Base-by-base conservation (phyloP, 2,888 invertebrate species). In the Mesochorus sp. region DNA sequence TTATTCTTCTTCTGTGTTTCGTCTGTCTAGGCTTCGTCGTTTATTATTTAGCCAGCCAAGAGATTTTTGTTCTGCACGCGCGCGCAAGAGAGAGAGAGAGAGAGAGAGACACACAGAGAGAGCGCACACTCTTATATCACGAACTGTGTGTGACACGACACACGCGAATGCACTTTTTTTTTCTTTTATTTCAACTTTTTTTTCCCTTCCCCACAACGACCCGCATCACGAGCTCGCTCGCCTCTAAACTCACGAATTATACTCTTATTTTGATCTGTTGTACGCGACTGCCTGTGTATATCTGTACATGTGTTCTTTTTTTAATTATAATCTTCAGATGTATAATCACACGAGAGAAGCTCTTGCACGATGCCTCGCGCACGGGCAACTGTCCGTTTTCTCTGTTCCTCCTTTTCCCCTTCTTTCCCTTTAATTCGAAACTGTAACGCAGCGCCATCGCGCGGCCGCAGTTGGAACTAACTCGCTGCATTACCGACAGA, bases 291-390 rank as follows among this genome's bases (percentile, higher is more conserved):
- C 26, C 39, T 39, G 24, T 28, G 12, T 47, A 19, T 47, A 5
- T 19, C 2, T 28, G 26, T 42, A 19, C 28, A 42, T 34, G 28
- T 28, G 39, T 21, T 21, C 5, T 24, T 66, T 24, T 39, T 24
- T 42, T 10, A 24, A 14, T 14, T 49, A 19, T 19, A 19, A 19
- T 8, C 1, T 5, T 5, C 6, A 31, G 26, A 28, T 24, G 26
- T 37, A 34, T 42, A 21, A 37, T 39, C 24, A 24, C 57, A 39
- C 68, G 64, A 12, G 71, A 71, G 53, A 83, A 31, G 76, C 70
- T 80, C 80, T 75, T 80, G 77, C 81, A 74, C 82, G 81, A 74
- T 82, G 74, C 81, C 76, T 82, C 85, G 84, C 85, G 83, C 84
- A 84, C 85, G 83, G 83, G 76, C 84, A 59, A 70, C 70, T 71